These are phyloP conservation scores for Trachythela sp. DNA, from an alignment of 64 coral and sea anemone species.

Conservation along the genomic window DNA sequence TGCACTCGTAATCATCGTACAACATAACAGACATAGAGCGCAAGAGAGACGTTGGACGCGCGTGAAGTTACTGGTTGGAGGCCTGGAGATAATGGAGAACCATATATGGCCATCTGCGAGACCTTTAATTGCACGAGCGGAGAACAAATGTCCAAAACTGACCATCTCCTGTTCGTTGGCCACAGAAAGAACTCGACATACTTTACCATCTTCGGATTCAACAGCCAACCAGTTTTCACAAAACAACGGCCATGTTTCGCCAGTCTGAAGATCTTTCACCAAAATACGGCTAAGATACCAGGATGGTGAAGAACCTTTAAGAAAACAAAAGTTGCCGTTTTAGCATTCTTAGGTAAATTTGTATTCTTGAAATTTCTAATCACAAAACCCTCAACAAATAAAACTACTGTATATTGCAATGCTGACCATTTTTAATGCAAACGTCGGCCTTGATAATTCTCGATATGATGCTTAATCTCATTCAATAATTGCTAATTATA, in stretches of 20 bases:
- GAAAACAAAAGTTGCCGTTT: neutral
- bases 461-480: no score
- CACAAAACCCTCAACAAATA: no score
- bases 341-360: neutral
- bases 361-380: no score
- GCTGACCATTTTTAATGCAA: no score
- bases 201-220: neutral
- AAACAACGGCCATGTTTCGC: slow-evolving; percentile 62
- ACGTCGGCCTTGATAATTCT: no score
- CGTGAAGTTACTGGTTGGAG: neutral
- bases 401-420: no score
- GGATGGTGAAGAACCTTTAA: neutral
- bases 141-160: slow-evolving; percentile 69
- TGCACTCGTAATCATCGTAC: slow-evolving; percentile 59
- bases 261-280: slow-evolving; percentile 65
- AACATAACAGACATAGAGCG: slow-evolving; percentile 36
- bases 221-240: slow-evolving; percentile 85
- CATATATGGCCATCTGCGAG: no score
- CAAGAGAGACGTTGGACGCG: no score
- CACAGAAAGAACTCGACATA: slow-evolving; percentile 71
- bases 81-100: slow-evolving; percentile 34
- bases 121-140: slow-evolving; percentile 66
- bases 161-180: slow-evolving; percentile 74
- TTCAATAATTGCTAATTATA: no score
- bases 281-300: slow-evolving; percentile 57